These are phyloP conservation scores for Cryptotis parvus DNA, from an alignment of 2,113 vertebrate genomes.

Conservation along the genomic window DNA sequence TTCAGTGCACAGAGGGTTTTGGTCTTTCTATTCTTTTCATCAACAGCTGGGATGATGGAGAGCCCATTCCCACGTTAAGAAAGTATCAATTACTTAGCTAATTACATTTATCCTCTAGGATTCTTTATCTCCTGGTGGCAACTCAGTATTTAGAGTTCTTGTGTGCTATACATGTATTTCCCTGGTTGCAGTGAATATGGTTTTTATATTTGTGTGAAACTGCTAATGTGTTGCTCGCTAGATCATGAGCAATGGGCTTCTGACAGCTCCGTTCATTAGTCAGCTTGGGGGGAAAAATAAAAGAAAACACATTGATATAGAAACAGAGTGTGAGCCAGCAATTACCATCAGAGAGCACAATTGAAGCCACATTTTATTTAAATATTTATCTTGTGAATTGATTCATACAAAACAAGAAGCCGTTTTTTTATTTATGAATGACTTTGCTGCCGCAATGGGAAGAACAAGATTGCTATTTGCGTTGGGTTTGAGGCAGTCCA, in stretches of 20 bases:
- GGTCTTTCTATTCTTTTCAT: slow-evolving; percentile 41
- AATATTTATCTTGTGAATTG: slow-evolving; percentile 76
- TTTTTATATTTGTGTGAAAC: slow-evolving; percentile 70
- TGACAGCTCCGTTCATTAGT: slow-evolving; percentile 80
- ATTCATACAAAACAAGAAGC: slow-evolving; percentile 79
- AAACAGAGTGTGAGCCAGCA: slow-evolving; percentile 69
- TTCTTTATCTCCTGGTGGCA: slow-evolving; percentile 45
- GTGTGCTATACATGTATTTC: background rate
- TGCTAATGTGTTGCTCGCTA: slow-evolving; percentile 69
- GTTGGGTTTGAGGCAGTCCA: slow-evolving; percentile 33
- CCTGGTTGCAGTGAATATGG: slow-evolving; percentile 40
- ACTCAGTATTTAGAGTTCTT: slow-evolving; percentile 7
- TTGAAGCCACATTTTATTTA: slow-evolving; percentile 75
- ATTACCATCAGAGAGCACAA: slow-evolving; percentile 78
- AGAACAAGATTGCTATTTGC: slow-evolving; percentile 47
- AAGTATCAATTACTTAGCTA: slow-evolving; percentile 43
- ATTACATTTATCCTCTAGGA: slow-evolving; percentile 35
- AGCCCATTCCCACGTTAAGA: slow-evolving; percentile 6
- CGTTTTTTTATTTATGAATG: slow-evolving; percentile 66
- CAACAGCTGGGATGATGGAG: slow-evolving; percentile 11
- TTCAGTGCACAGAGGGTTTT: slow-evolving; percentile 18
- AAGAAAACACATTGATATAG: slow-evolving; percentile 77
- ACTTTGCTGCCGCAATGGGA: slow-evolving; percentile 60
- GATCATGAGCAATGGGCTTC: slow-evolving; percentile 75
- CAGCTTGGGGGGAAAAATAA: slow-evolving; percentile 65